These are phyloP conservation scores for Plebejus anna DNA, from an alignment of 2,888 invertebrate genomes.

Conservation along the genomic window DNA sequence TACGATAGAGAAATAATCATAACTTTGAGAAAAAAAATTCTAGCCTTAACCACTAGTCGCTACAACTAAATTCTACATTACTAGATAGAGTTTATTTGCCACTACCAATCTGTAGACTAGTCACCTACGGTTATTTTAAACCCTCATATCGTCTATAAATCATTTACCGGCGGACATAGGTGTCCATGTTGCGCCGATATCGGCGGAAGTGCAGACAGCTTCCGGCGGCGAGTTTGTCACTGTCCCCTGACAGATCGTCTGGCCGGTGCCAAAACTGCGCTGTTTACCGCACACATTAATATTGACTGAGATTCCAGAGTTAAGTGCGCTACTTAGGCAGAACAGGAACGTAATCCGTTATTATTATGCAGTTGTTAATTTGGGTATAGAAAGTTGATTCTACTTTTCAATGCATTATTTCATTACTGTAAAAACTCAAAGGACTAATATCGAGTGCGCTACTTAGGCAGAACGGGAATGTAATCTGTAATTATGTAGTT, in stretches of 20 bases:
- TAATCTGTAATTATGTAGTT: not conserved
- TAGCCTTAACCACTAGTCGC: too few relatives aligned
- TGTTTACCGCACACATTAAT: slow-evolving; percentile 44
- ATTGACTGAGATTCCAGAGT: slow-evolving; percentile 1
- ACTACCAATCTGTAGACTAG: too few relatives aligned
- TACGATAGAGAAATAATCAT: too few relatives aligned
- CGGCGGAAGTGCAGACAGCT: slow-evolving; percentile 62
- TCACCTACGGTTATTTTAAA: not conserved
- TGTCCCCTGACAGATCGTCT: slow-evolving; percentile 60
- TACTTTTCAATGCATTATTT: too few relatives aligned
- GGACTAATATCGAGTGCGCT: not conserved
- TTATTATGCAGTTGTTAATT: not conserved
- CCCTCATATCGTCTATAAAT: not conserved
- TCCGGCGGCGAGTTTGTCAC: slow-evolving; percentile 68
- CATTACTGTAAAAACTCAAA: too few relatives aligned
- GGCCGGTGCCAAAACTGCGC: slow-evolving; percentile 58
- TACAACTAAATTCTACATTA: too few relatives aligned
- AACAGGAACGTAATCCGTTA: not conserved
- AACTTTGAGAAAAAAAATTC: too few relatives aligned
- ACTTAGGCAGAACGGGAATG: not conserved
- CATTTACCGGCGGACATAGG: slow-evolving; percentile 18
- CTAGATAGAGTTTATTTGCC: too few relatives aligned
- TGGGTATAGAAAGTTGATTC: too few relatives aligned
- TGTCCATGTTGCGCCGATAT: slow-evolving; percentile 25
- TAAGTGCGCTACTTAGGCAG: not conserved